These are phyloP conservation scores for Chorisops tibialis DNA, from an alignment of 2,888 invertebrate genomes.

Conservation along the genomic window DNA sequence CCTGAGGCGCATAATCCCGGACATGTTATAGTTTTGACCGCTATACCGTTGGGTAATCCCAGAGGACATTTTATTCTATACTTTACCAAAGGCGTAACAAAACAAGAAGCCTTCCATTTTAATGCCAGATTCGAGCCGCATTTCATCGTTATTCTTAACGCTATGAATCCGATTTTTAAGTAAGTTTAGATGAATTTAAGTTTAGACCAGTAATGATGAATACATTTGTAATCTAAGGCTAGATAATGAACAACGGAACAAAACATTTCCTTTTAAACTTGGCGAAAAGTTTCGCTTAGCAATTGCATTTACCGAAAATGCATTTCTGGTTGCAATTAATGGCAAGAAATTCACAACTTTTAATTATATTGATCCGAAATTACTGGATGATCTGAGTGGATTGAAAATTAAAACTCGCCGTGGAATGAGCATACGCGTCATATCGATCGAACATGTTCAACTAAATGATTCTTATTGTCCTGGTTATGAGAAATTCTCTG, in stretches of 20 bases:
- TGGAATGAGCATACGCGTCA: constrained; percentile 47
- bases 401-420: constrained; percentile 46
- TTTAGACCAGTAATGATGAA: background rate
- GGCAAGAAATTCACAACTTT: constrained; percentile 47
- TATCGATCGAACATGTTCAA: constrained; percentile 48
- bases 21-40: constrained; percentile 30
- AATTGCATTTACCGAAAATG: constrained; percentile 47
- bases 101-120: constrained; percentile 30
- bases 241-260: constrained; percentile 47
- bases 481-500: constrained; percentile 47
- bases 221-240: constrained; percentile 38
- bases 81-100: constrained; percentile 20
- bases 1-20: constrained; percentile 30
- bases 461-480: constrained; percentile 45
- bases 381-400: constrained; percentile 46
- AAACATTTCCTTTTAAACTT: constrained; percentile 49
- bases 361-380: constrained; percentile 43
- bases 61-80: constrained; percentile 27
- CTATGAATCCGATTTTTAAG: constrained; percentile 26
- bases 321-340: constrained; percentile 49
- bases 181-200: constrained; percentile 5
- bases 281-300: constrained; percentile 51
- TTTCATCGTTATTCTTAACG: constrained; percentile 24
- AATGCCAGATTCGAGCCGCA: constrained; percentile 29
- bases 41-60: constrained; percentile 29